Evolutionary conservation across 2,888 invertebrate species (phyloP).

Genomic region (Iphiclides podalirius): DNA sequence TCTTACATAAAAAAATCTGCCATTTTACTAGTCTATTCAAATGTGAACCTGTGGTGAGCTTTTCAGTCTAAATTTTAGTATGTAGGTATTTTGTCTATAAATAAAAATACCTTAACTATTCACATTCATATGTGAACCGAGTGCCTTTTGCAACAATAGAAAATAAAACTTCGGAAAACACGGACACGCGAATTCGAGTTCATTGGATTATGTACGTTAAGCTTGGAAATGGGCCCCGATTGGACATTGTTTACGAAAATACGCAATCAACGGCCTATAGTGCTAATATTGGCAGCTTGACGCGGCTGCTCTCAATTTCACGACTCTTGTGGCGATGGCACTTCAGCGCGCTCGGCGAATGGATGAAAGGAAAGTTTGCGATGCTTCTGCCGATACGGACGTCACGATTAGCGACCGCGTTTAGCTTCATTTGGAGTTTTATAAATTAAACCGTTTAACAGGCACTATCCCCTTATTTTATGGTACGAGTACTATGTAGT

Average conservation of each 20-base stretch:
- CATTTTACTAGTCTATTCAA: too few species aligned
- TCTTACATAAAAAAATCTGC: too few species aligned
- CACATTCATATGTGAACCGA: too few species aligned
- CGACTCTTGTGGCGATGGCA: constrained; percentile 40
- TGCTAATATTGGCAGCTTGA: constrained; percentile 46
- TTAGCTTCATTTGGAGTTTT: too few species aligned
- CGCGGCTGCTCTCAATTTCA: constrained; percentile 49
- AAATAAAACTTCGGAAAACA: too few species aligned
- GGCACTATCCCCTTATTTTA: too few species aligned
- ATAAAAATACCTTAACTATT: too few species aligned
- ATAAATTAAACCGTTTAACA: too few species aligned
- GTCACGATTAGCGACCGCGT: not conserved
- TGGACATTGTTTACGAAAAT: constrained; percentile 68
- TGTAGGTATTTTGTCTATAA: too few species aligned
- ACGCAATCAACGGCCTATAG: constrained; percentile 61
- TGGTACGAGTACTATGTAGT: not conserved
- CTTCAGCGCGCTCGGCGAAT: constrained; percentile 33
- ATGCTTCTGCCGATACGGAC: not conserved
- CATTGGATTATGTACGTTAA: not conserved
- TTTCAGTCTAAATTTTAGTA: too few species aligned
- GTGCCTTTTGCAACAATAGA: too few species aligned
- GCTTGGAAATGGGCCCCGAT: constrained; percentile 53
- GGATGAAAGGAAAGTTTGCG: constrained; percentile 12
- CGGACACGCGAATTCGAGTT: not conserved
- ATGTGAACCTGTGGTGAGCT: too few species aligned